Conservation (phyloP, 2,888 invertebrate genomes). For the Nudaria mundana region DNA sequence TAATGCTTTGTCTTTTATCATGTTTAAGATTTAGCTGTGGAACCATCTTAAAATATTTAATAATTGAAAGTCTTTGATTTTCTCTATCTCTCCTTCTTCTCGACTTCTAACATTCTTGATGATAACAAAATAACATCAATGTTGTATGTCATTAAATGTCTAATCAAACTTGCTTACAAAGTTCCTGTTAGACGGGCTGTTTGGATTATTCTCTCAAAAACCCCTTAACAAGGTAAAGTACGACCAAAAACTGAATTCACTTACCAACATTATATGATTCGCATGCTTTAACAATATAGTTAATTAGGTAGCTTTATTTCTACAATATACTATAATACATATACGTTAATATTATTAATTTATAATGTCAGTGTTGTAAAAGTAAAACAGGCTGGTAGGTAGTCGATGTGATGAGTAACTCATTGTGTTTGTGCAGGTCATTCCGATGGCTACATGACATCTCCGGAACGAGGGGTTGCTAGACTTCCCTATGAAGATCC, state of each 20-base stretch:
- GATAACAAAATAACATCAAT: no score
- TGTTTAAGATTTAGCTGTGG: constrained; percentile 29
- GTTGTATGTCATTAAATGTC: no score
- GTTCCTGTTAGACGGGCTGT: no score
- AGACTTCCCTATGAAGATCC: constrained; percentile 91
- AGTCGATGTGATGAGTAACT: neutral
- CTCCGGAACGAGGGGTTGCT: constrained; percentile 89
- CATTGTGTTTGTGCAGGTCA: constrained; percentile 42
- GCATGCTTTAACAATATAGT: constrained; percentile 33
- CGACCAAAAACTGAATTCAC: neutral
- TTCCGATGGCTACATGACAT: constrained; percentile 89
- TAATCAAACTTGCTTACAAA: no score
- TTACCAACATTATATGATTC: constrained; percentile 15
- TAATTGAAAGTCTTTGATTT: no score
- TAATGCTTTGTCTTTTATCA: constrained; percentile 37
- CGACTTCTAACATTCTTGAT: no score
- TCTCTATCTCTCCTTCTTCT: neutral
- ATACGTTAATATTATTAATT: constrained; percentile 1
- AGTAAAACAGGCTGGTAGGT: neutral
- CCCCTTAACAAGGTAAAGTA: constrained; percentile 9
- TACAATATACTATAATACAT: constrained; percentile 8
- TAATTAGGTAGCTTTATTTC: constrained; percentile 17
- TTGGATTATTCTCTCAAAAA: neutral
- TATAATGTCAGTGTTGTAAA: constrained; percentile 10
- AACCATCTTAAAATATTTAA: no score